Evolutionary conservation across 2,797 vertebrate species (phyloP).

Genomic region (Steatocranus sp.): DNA sequence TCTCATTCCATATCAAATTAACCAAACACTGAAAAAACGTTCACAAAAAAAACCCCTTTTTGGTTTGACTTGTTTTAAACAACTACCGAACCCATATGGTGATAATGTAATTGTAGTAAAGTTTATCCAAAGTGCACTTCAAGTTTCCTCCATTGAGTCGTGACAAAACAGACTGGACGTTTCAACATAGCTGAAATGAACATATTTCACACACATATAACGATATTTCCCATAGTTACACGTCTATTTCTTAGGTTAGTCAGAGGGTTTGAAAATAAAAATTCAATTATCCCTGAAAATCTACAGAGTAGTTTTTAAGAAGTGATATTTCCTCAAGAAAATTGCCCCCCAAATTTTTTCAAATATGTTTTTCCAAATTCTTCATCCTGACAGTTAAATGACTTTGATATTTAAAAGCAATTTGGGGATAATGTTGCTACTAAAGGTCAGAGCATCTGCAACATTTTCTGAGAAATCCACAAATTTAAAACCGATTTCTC

Average conservation of each 20-base stretch:
- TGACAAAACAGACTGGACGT: not conserved
- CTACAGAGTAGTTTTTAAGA: not conserved
- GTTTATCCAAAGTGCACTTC: not conserved
- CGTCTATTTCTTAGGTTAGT: fast-evolving
- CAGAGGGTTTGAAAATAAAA: not conserved
- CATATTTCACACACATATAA: not conserved
- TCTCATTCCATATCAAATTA: not conserved
- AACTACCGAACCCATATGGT: not conserved
- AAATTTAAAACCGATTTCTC: not conserved
- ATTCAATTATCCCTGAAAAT: not conserved
- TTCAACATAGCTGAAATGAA: not conserved
- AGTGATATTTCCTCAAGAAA: not conserved
- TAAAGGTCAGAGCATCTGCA: not conserved
- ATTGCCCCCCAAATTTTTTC: fast-evolving
- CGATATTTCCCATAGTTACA: not conserved
- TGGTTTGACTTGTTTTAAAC: not conserved
- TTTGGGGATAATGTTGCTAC: not conserved
- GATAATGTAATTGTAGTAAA: not conserved
- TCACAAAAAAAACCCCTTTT: not conserved
- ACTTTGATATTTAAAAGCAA: not conserved
- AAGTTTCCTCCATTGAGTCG: not conserved
- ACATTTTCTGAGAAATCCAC: not conserved
- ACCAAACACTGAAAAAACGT: not conserved
- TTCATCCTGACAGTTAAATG: not conserved
- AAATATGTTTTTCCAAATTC: not conserved